phyloP scores from a whole-genome alignment of 1,140 invertebrate genomes.

The Drosophila leontia region DNA sequence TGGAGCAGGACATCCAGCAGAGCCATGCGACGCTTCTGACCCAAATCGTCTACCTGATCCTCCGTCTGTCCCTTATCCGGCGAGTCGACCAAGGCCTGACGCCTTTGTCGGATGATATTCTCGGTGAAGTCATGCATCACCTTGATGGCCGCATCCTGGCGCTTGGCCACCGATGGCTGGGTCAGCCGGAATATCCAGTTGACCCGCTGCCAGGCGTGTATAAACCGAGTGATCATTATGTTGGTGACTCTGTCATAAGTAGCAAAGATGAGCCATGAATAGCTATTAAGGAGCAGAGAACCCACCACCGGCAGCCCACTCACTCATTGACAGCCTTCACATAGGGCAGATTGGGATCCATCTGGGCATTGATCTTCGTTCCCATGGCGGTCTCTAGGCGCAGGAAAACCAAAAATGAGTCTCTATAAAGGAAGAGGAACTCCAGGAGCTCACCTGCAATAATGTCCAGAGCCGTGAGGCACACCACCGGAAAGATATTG shows the following conservation, averaged over 20 bases:
- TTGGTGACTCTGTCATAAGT: conserved; percentile 54
- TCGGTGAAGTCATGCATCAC: conserved; percentile 89
- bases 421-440: too few relatives aligned
- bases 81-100: conserved; percentile 59
- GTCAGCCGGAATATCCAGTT: conserved; percentile 66
- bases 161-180: conserved; percentile 76
- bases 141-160: conserved; percentile 86
- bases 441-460: conserved; percentile 53
- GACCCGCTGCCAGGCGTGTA: conserved; percentile 62
- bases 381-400: conserved; percentile 93
- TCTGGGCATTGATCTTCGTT: conserved; percentile 90
- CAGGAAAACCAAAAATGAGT: neutral
- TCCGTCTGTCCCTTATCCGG: neutral
- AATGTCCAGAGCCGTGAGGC: conserved; percentile 65
- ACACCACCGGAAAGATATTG: conserved; percentile 61
- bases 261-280: neutral
- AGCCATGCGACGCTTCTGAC: conserved; percentile 87
- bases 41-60: conserved; percentile 61
- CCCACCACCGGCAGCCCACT: conserved; percentile 42
- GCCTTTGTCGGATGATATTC: conserved; percentile 86
- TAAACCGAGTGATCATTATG: conserved; percentile 57
- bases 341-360: conserved; percentile 89
- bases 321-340: conserved; percentile 89
- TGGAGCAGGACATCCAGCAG: conserved; percentile 92
- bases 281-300: too few relatives aligned